Evolutionary conservation across 2,797 vertebrate species (phyloP), one percentile per base, ranked within the genome.

Genomic region (Tinamus major): DNA sequence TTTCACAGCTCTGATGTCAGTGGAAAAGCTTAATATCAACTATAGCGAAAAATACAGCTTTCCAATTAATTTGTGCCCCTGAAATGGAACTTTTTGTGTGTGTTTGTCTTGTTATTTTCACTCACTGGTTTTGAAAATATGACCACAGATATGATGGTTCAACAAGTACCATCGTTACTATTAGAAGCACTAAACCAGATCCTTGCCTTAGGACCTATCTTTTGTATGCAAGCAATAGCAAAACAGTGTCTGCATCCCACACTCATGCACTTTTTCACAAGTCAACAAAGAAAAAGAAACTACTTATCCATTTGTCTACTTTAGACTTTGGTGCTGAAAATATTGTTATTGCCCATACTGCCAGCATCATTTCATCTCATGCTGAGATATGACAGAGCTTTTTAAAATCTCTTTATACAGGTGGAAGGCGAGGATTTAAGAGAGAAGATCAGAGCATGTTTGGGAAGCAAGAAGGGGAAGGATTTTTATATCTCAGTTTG

Each of bases 1-100:
- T 95, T 96, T 96, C 87, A 96, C 78, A 84, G 37, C 63, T 85
- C 63, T 69, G 16, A 19, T 95, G 83, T 91, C 93, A 95, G 64
- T 35, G 18, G 61, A 63, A 76, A 95, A 82, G 53, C 74, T 89
- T 92, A 92, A 91, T 90, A 95, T 75, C 76, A 93, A 82, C 77
- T 48, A 21, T 74, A 86, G 83, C 56, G 44, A 70, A 96, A 56
- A 95, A 96, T 87, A 82, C 24, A 81, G 44, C 24, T 92, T 95
- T 93, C 39, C 74, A 84, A 87, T 94, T 95, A 96, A 95, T 79
- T 92, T 17, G 49, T 65, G 41, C 9, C 67, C 48, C 10, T 93
- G 87, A 87, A 95, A 95, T 85, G 23, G 2, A 83, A 61, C 31
- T 12, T 15, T n/a, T 26, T 61, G 49, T 51, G 24, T 27, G 5